Base-by-base conservation (phyloP, 1,140 invertebrate species). In the Steinernema khuongi region DNA sequence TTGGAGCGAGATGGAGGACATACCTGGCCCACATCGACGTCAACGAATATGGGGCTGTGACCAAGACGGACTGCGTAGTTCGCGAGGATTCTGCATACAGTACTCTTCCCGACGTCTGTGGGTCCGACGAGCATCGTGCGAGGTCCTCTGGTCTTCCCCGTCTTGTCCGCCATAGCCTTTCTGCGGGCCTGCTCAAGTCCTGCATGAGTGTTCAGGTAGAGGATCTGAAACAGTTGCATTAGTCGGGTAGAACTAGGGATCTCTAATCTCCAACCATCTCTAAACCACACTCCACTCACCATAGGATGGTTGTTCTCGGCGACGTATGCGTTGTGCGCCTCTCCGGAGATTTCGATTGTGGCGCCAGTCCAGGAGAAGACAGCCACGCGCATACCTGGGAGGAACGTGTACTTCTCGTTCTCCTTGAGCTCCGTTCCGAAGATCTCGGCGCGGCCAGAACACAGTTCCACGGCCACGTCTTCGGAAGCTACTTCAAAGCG, bases 281-380 rank as follows among this genome's bases (percentile, higher is more conserved):
- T 60, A 26, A 31, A 79, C 68, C 22, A 33, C n/a, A n/a, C n/a
- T n/a, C n/a, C n/a, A n/a, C n/a, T n/a, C n/a, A 85, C 82, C 83
- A 84, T 84, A 1, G 84, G 83, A 30, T 74, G 22, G 18, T 83
- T 83, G 28, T 80, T 41, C 28, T 78, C 75, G 1, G 83, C 81
- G 32, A 85, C 77, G 67, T 84, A 85, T 1, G 79, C 78, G 67
- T 77, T 78, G 28, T 83, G 82, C 1, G 74, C 76, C 7, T 32
- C 67, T 1, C 83, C 83, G 30, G 85, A 78, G 17, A 95, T 82
- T 86, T 93, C 90, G 41, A 96, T 85, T 0, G 90, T 90, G 84
- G 94, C 97, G 1, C 94, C 94, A 85, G 97, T 93, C 90, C 92
- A 99, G 7, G 96, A 96, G 82, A 93, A 99, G 0, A 98, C 91